These are phyloP conservation scores for Cylloceria caligata DNA, from an alignment of 2,888 invertebrate species.

Conservation along the genomic window DNA sequence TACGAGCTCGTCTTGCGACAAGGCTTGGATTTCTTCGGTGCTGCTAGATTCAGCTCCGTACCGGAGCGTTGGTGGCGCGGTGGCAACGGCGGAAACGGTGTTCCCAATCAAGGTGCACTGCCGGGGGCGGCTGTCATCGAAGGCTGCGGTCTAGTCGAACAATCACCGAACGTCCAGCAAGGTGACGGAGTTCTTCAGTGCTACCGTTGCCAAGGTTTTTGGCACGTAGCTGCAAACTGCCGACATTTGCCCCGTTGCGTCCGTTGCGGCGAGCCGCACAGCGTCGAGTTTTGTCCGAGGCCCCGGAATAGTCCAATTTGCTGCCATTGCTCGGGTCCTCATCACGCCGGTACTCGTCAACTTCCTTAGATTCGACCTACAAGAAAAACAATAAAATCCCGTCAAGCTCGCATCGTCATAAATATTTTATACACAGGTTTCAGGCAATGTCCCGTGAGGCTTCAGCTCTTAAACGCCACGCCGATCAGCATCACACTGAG, in stretches of 20 bases:
- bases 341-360: conserved; percentile 84
- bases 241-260: conserved; percentile 85
- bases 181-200: conserved; percentile 85
- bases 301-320: conserved; percentile 85
- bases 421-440: conserved; percentile 74
- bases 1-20: conserved; percentile 84
- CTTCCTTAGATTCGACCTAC: no score
- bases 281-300: conserved; percentile 85
- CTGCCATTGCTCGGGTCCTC: conserved; percentile 86
- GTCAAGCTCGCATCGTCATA: no score
- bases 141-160: conserved; percentile 54
- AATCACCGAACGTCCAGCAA: conserved; percentile 72
- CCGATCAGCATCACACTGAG: conserved; percentile 84
- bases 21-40: conserved; percentile 86
- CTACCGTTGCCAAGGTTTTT: conserved; percentile 86
- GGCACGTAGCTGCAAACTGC: conserved; percentile 86
- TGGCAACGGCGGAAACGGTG: conserved; percentile 64
- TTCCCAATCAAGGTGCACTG: conserved; percentile 53
- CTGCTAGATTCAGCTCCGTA: conserved; percentile 83
- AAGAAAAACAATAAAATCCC: no score
- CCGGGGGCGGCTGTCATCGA: conserved; percentile 48
- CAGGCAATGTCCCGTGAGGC: conserved; percentile 85
- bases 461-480: conserved; percentile 84
- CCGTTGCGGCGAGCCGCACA: conserved; percentile 86
- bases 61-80: conserved; percentile 83